Base-by-base conservation (phyloP, 53 echinoderm and acorn worm species). In the Arbacia lixula region DNA sequence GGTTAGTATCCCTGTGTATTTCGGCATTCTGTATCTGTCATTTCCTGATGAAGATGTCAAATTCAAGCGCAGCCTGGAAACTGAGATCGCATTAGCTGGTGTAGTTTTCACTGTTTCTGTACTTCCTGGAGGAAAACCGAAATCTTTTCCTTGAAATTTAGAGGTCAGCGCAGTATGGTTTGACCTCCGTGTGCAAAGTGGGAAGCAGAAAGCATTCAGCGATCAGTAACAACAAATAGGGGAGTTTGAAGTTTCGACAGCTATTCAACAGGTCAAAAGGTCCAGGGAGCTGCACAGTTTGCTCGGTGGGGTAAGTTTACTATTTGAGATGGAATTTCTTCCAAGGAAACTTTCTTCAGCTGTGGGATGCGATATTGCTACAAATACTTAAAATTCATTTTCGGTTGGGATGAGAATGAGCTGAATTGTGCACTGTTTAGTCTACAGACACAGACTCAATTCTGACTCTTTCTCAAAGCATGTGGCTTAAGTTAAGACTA, bases 161-260 rank as follows among this genome's bases (percentile, higher is more conserved):
- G 69, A 41, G 69, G 69, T 69, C 69, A 69, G 5, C 29, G 16
- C 28, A 69, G 69, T 69, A 3, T 14, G 43, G 69, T 69, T 42
- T 69, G 69, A 69, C 69, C 69, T 20, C 42, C 36, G 43, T 69
- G 69, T 27, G 43, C 43, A 69, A 12, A 66, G 43, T n/a, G n/a
- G n/a, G n/a, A n/a, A n/a, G n/a, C n/a, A n/a, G 69, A 69, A 69
- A 42, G 69, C 69, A 33, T 22, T 42, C 27, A 69, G 43, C 36
- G 26, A 69, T 69, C 69, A 69, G 28, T 69, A 69, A 69, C 69
- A 69, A 41, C 43, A 69, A 69, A 69, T 69, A 69, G 27, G n/a
- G 22, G 42, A 41, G 36, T 42, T 33, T 25, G 43, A 8, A 69
- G 43, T 69, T 69, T 69, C 69, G 27, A 69, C 12, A 27, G 24